Conservation (phyloP, 2,888 invertebrate species). For the Galerucella calmariensis region DNA sequence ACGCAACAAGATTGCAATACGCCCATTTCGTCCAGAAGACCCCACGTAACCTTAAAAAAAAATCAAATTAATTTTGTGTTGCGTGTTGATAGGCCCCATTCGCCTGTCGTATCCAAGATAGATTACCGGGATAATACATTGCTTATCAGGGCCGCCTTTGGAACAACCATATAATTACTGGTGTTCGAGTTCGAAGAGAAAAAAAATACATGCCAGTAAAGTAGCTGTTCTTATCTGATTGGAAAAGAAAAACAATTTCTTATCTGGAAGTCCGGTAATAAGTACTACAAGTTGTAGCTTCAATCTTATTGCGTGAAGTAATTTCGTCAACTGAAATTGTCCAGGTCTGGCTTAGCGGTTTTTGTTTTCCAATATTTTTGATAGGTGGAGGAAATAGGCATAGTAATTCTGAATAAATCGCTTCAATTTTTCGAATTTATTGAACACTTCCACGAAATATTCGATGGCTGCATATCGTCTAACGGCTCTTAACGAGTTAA, state of each 20-base stretch:
- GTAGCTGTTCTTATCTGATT: conserved; percentile 46
- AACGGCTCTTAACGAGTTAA: too few species aligned
- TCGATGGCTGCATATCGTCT: too few species aligned
- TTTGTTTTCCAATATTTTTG: not conserved
- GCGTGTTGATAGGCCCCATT: conserved; percentile 52
- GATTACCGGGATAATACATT: conserved; percentile 50
- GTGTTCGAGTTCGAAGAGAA: conserved; percentile 33
- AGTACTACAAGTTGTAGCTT: conserved; percentile 37
- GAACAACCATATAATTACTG: conserved; percentile 46
- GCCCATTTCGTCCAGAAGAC: conserved; percentile 30
- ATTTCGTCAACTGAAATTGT: conserved; percentile 45
- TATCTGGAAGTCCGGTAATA: conserved; percentile 42
- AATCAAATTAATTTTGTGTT: conserved; percentile 44
- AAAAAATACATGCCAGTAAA: conserved; percentile 39
- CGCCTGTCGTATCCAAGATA: conserved; percentile 52
- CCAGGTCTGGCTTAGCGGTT: conserved; percentile 11
- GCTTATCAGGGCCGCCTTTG: conserved; percentile 47
- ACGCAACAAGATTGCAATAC: conserved; percentile 32
- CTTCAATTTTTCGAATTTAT: too few species aligned
- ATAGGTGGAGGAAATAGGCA: not conserved
- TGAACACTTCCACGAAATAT: too few species aligned
- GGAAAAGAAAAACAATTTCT: conserved; percentile 45
- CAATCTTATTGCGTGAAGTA: conserved; percentile 42
- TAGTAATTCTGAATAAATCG: too few species aligned
- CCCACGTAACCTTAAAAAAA: conserved; percentile 33